Base-by-base conservation (phyloP, 2,888 invertebrate genomes). In the Ennomos fuscantarius region DNA sequence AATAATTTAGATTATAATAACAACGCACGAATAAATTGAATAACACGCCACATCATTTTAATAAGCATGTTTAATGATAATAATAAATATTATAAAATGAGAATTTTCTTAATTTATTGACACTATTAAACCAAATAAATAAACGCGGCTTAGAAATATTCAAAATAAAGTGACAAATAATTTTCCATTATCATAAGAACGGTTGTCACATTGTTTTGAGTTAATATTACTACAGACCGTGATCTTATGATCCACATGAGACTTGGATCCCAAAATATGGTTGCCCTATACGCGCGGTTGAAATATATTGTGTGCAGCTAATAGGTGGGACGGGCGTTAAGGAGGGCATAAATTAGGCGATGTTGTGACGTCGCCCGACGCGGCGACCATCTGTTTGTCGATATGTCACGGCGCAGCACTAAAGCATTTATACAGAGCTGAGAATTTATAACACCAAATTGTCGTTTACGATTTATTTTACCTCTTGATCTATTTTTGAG, bases 291-390 rank as follows among this genome's bases (percentile, higher is more conserved):
- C 68, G 67, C 74, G 76, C 80, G 67, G 82, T 78, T 87, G 84
- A 89, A 82, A 86, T 87, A 89, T 89, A 82, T 81, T 81, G 87
- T 80, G 87, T 88, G 88, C 86, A 84, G 82, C 89, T 91, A 91
- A 91, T 89, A 90, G 90, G 88, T 86, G 87, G 87, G 87, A 81
- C 87, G 87, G 82, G 89, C 85, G 90, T 88, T 89, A 92, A 89
- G 90, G 82, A 86, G 87, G 78, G 81, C 87, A 91, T 92, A 92
- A 92, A 92, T 92, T 89, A 91, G 85, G 74, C 75, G 81, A 79
- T 89, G 91, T 89, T 92, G 87, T 92, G 92, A 91, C 90, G 88
- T 80, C 79, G 76, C 79, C 74, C 69, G 73, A 73, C 84, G 76
- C 78, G 65, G 71, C 70, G 77, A 75, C 87, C 91, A 92, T 91